Conservation (phyloP, 1,140 invertebrate species). For the Manduca sexta region DNA sequence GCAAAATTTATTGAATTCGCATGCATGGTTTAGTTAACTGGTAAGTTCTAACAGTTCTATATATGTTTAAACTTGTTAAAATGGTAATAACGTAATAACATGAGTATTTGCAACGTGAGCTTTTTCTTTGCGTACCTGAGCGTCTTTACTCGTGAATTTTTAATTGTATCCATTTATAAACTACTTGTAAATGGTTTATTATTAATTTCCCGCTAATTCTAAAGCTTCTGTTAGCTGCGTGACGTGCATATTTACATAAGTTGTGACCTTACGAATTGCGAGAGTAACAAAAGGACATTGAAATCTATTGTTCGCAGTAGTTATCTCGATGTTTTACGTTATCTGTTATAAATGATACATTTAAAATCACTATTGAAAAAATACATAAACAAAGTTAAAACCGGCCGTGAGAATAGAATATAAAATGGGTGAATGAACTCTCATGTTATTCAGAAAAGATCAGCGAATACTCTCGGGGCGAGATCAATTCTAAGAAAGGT, state of each 20-base stretch:
- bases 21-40: slow-evolving; percentile 33
- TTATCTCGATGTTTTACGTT: slow-evolving; percentile 21
- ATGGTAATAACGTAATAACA: slow-evolving; percentile 41
- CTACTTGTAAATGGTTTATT: not conserved
- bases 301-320: slow-evolving; percentile 18
- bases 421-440: slow-evolving; percentile 3
- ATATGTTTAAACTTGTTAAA: slow-evolving; percentile 1
- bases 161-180: slow-evolving; percentile 8
- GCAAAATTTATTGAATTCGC: slow-evolving; percentile 26
- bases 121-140: slow-evolving; percentile 13
- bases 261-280: slow-evolving; percentile 36
- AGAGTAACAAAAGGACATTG: slow-evolving; percentile 29
- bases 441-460: too few species aligned
- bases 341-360: not conserved
- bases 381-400: too few species aligned
- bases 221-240: not conserved
- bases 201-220: not conserved
- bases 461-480: too few species aligned
- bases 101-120: slow-evolving; percentile 51
- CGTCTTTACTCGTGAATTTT: not conserved
- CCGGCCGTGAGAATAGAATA: not conserved
- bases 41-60: slow-evolving; percentile 32
- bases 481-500: too few species aligned
- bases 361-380: not conserved
- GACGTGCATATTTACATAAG: slow-evolving; percentile 24